phyloP scores from a whole-genome alignment of 1,140 invertebrate species.

The Apis florea region DNA sequence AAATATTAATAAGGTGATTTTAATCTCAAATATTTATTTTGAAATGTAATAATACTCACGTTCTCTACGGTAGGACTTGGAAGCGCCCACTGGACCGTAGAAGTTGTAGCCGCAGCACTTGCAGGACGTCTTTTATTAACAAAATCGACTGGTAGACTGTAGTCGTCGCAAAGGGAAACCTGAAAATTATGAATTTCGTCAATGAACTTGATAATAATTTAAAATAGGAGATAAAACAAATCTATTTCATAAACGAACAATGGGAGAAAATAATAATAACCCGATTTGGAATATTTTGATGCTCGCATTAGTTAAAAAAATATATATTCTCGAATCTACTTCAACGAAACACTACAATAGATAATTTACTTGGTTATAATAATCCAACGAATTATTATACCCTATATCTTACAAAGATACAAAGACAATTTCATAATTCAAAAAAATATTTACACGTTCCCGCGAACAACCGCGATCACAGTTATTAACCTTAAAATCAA shows the following conservation, averaged over 20 bases:
- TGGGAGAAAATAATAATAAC: no score
- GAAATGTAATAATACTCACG: slow-evolving; percentile 78
- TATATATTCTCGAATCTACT: no score
- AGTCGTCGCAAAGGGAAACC: slow-evolving; percentile 89
- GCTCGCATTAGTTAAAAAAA: no score
- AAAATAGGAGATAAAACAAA: no score
- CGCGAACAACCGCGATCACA: not conserved
- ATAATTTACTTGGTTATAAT: no score
- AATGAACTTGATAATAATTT: no score
- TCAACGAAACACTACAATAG: no score
- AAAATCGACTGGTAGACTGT: slow-evolving; percentile 89
- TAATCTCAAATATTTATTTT: not conserved
- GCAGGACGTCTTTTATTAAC: slow-evolving; percentile 84
- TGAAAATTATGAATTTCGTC: slow-evolving; percentile 77
- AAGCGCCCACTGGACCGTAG: slow-evolving; percentile 80
- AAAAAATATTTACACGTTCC: not conserved
- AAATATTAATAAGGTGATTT: not conserved
- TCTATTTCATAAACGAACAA: no score
- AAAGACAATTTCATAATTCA: no score
- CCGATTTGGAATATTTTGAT: no score
- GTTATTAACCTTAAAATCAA: not conserved
- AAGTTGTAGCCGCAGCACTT: slow-evolving; percentile 82
- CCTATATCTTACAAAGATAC: no score
- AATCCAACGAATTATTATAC: no score
- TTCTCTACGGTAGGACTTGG: slow-evolving; percentile 84